Evolutionary conservation across 2,113 vertebrate genomes (phyloP).

Genomic region (Alectura lathami): DNA sequence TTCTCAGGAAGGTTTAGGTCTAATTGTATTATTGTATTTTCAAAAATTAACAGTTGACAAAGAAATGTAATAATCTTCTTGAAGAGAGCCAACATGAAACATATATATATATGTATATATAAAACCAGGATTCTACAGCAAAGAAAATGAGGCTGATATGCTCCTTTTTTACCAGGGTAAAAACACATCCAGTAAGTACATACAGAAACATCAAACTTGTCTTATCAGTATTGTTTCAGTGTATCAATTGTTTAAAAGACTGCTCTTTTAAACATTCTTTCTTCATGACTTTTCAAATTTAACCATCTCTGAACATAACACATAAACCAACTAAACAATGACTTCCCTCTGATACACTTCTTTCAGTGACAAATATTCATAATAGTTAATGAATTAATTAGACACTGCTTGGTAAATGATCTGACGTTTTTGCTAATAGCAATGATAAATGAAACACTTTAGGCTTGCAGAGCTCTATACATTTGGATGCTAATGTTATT

Average conservation of each 20-base stretch:
- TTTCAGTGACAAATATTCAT: neutral
- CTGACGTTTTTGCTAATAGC: neutral
- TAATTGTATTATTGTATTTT: slow-evolving; percentile 54
- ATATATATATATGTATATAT: slow-evolving; percentile 35
- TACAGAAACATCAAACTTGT: neutral
- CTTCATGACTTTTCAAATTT: neutral
- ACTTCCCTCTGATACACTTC: neutral
- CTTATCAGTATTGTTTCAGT: neutral
- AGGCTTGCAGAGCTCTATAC: neutral
- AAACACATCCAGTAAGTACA: neutral
- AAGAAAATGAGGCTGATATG: neutral
- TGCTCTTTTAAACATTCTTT: neutral
- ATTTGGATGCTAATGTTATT: neutral
- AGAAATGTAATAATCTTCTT: slow-evolving; percentile 49
- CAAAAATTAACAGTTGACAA: slow-evolving; percentile 47
- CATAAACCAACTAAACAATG: neutral
- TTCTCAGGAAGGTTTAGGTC: neutral
- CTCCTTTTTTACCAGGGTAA: neutral
- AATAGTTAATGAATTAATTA: neutral
- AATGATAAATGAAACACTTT: neutral
- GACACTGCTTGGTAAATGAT: neutral
- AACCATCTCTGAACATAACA: neutral
- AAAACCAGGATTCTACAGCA: neutral
- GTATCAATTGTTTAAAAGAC: neutral
- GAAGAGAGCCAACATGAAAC: slow-evolving; percentile 26